Evolutionary conservation across 2,113 vertebrate species (phyloP).

Genomic region (Thunnus maccoyii): DNA sequence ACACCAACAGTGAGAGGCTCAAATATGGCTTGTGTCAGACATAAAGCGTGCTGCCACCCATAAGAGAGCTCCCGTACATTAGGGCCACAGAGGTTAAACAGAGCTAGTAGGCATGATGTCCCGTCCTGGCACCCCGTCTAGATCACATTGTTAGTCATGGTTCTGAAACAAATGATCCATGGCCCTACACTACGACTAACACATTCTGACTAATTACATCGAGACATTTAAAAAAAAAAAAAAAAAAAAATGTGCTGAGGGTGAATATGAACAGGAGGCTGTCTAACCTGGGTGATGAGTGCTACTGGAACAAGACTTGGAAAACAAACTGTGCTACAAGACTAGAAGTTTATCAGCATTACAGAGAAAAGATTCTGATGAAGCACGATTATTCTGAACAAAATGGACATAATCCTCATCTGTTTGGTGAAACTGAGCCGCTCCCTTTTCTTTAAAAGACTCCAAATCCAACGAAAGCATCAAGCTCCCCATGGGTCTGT

Average conservation of each 20-base stretch:
- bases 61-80: slow-evolving; percentile 75
- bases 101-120: slow-evolving; percentile 50
- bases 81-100: slow-evolving; percentile 64
- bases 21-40: slow-evolving; percentile 78
- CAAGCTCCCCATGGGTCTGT: neutral
- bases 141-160: slow-evolving; percentile 50
- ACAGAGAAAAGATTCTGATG: neutral
- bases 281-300: slow-evolving; percentile 35
- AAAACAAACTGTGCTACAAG: slow-evolving; percentile 53
- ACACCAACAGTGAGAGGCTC: slow-evolving; percentile 82
- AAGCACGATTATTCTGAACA: slow-evolving; percentile 12
- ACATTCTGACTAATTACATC: slow-evolving; percentile 52
- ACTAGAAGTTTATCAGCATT: slow-evolving; percentile 22
- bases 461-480: slow-evolving; percentile 24
- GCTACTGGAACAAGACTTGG: slow-evolving; percentile 38
- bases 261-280: slow-evolving; percentile 19
- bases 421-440: slow-evolving; percentile 30
- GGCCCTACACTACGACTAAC: slow-evolving; percentile 62
- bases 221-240: slow-evolving; percentile 11
- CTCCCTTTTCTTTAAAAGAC: slow-evolving; percentile 12
- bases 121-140: slow-evolving; percentile 48
- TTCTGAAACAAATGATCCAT: slow-evolving; percentile 46
- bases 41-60: slow-evolving; percentile 69
- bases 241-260: slow-evolving; percentile 33
- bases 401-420: slow-evolving; percentile 11